Percentiles rank a stretch among this genome's conserved stretches.
Evolutionary conservation across 2,113 vertebrate species (phyloP).

Genomic region (Jaculus jaculus): DNA sequence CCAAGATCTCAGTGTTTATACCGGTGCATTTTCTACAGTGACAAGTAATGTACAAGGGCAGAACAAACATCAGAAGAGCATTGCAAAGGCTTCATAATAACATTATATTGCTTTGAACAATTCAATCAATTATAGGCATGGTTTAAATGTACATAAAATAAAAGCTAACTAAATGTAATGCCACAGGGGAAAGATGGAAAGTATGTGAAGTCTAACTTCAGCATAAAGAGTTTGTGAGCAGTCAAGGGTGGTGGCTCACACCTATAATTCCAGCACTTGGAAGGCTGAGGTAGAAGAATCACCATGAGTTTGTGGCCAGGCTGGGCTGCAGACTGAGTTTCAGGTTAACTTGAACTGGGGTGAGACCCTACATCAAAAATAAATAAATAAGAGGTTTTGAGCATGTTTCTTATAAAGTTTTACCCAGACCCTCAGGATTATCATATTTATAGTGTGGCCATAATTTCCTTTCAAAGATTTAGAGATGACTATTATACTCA

Average conservation of each 20-base stretch:
- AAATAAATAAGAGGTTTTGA: no score
- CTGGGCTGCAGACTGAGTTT: no score
- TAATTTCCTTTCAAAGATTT: slow-evolving; percentile 56
- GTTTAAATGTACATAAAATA: slow-evolving; percentile 69
- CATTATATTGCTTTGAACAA: slow-evolving; percentile 70
- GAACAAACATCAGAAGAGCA: slow-evolving; percentile 62
- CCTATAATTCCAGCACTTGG: no score
- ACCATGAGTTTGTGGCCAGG: no score
- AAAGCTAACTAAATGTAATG: slow-evolving; percentile 8
- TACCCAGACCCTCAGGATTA: background rate
- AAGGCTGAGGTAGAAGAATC: no score
- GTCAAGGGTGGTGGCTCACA: no score
- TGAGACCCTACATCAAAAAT: no score
- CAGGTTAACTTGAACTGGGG: no score
- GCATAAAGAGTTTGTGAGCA: slow-evolving; percentile 26
- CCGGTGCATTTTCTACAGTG: slow-evolving; percentile 65
- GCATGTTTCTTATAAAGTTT: slow-evolving; percentile 34
- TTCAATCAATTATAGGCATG: slow-evolving; percentile 71
- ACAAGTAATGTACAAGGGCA: slow-evolving; percentile 66
- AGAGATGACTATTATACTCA: slow-evolving; percentile 24
- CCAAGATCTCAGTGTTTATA: slow-evolving; percentile 62
- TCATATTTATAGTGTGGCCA: slow-evolving; percentile 36
- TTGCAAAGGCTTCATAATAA: slow-evolving; percentile 75
- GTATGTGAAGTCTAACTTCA: slow-evolving; percentile 19
- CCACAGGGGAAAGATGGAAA: slow-evolving; percentile 9